Percentiles rank a stretch among this genome's conserved stretches.
Evolutionary conservation across 2,797 vertebrate genomes (phyloP).

Genomic region (Poecilia picta): DNA sequence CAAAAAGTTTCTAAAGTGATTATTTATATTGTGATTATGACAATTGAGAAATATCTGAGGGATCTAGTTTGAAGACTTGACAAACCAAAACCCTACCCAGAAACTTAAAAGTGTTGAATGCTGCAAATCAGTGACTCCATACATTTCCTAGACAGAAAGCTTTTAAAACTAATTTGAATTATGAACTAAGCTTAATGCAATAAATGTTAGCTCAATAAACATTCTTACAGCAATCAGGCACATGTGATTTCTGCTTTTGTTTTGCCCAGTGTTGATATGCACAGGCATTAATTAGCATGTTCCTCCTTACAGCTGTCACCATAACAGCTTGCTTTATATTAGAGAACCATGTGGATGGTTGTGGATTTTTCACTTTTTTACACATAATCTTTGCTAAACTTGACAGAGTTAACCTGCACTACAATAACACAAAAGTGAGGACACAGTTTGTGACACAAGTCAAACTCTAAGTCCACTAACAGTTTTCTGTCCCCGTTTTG

Average conservation of each 20-base stretch:
- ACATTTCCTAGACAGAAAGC: no score
- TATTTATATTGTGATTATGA: background rate
- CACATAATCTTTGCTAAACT: background rate
- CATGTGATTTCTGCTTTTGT: background rate
- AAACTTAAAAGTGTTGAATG: background rate
- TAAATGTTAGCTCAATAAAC: no score
- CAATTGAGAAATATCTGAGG: background rate
- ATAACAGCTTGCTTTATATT: background rate
- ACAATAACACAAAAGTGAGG: no score
- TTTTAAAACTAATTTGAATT: no score
- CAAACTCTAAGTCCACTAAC: background rate
- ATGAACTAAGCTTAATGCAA: background rate
- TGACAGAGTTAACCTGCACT: background rate
- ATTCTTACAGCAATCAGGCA: background rate
- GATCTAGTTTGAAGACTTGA: background rate
- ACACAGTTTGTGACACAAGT: background rate
- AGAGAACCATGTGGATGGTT: background rate
- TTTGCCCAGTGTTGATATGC: background rate
- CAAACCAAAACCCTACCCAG: background rate
- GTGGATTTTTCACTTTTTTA: background rate
- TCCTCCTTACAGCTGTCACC: background rate
- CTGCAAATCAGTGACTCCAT: background rate
- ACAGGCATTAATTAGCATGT: background rate
- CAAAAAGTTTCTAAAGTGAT: background rate
- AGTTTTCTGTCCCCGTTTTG: background rate